Percentiles rank a stretch among this genome's conserved stretches.
These are phyloP conservation scores for Machimus atricapillus DNA, from an alignment of 2,888 invertebrate species.

Conservation along the genomic window DNA sequence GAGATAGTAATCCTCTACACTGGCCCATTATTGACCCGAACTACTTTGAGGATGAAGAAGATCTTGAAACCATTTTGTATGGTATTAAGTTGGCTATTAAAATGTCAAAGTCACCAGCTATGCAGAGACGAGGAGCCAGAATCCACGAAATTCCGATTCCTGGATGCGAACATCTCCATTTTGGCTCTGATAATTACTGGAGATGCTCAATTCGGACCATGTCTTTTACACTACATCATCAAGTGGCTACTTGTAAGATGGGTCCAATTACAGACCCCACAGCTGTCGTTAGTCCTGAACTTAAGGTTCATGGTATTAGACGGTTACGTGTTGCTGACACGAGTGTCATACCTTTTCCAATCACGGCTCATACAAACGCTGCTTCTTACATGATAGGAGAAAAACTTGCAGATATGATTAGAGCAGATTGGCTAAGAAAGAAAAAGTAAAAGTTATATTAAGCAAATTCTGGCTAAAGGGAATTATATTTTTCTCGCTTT, in stretches of 20 bases:
- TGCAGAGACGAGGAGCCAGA: constrained; percentile 66
- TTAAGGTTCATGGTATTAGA: constrained; percentile 68
- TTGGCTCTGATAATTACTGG: constrained; percentile 72
- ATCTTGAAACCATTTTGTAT: constrained; percentile 69
- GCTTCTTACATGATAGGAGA: constrained; percentile 73
- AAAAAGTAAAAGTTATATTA: background rate
- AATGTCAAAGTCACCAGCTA: constrained; percentile 65
- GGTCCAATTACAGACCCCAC: constrained; percentile 66
- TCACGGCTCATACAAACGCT: constrained; percentile 71
- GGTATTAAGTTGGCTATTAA: constrained; percentile 69
- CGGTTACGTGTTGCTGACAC: constrained; percentile 70
- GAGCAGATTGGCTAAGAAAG: constrained; percentile 62
- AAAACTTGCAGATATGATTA: constrained; percentile 71
- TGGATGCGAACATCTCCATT: constrained; percentile 63
- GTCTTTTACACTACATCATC: constrained; percentile 69
- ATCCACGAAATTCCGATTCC: constrained; percentile 65
- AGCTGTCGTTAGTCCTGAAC: constrained; percentile 69
- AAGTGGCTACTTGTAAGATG: constrained; percentile 73
- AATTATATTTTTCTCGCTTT: too few species aligned
- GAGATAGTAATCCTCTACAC: constrained; percentile 75
- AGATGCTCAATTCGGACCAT: constrained; percentile 69
- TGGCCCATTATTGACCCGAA: constrained; percentile 82
- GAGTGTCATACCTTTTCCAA: constrained; percentile 69
- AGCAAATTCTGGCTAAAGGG: too few species aligned
- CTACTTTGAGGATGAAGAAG: constrained; percentile 73